Evolutionary conservation across 2,888 invertebrate species (phyloP), one percentile per base, ranked within the genome.

Genomic region (Abrostola tripartita): DNA sequence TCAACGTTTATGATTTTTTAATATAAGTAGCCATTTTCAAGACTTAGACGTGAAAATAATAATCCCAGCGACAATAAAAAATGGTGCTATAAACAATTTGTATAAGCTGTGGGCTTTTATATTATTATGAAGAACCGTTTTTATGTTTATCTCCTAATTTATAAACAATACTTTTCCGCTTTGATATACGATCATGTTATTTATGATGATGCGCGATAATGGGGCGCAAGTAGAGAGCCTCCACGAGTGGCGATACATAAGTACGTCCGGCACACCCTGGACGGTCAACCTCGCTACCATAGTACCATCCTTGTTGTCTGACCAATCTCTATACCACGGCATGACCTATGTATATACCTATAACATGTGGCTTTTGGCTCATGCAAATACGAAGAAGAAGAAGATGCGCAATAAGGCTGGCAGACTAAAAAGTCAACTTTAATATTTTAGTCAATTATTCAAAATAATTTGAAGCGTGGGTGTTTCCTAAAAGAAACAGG

Each of bases 401-500:
- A 24, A 24, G 35, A 40, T 36, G 36, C 37, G 44, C 44, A 44
- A 44, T 44, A 44, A 44, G 8, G 8, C 44, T 44, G 14, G 1
- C 12, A n/a, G n/a, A n/a, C 44, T 24, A 24, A 24, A 44, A 14
- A 44, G 12, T 14, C 49, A 42, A 69, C 71, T 72, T 74, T 72
- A 64, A 52, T 72, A 69, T 71, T 68, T 41, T 53, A 35, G 35
- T 7, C 40, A 54, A 54, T 68, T 56, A 12, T 44, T 50, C 41
- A 37, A 55, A 60, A 57, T 52, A 40, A 37, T 51, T 38, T 9
- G 24, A 52, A 61, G 49, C 58, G 54, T 66, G 40, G 61, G 57
- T 47, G 70, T 61, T 58, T 67, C n/a, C 42, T 50, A 52, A 58
- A 69, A 64, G 64, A 69, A 65, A 74, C 65, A 54, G 52, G 41